Evolutionary conservation across 2,113 vertebrate genomes (phyloP).

Genomic region (Entomyzon cyanotis): DNA sequence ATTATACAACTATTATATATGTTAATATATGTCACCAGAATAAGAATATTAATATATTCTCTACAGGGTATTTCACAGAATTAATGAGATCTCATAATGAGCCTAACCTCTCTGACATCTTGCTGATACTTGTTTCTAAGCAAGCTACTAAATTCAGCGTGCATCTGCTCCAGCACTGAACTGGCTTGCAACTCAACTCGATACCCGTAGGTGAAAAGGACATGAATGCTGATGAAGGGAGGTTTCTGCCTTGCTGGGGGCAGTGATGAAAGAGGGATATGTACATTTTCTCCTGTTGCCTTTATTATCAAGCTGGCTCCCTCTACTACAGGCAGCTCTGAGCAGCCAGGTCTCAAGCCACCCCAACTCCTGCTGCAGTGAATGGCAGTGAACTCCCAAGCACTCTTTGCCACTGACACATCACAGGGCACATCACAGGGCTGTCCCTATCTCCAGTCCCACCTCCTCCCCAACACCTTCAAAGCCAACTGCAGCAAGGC

Average conservation of each 20-base stretch:
- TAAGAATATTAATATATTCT: conserved; percentile 47
- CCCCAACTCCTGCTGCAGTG: not conserved
- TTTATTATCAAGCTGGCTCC: not conserved
- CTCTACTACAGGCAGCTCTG: not conserved
- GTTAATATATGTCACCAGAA: conserved; percentile 63
- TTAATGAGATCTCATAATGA: conserved; percentile 46
- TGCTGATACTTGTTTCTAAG: conserved; percentile 22
- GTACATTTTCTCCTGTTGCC: not conserved
- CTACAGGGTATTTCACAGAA: conserved; percentile 46
- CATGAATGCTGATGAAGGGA: not conserved
- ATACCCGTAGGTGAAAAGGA: not conserved
- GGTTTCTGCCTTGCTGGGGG: not conserved
- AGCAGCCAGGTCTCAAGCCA: not conserved
- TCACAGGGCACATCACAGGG: no score
- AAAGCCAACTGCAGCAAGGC: not conserved
- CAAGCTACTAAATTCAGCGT: not conserved
- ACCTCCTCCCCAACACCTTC: not conserved
- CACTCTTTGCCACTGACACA: not conserved
- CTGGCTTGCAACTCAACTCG: not conserved
- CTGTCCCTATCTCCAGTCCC: not conserved
- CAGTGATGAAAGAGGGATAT: not conserved
- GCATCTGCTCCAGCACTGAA: not conserved
- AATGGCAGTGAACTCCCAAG: not conserved
- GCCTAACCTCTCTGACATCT: conserved; percentile 31
- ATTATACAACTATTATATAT: conserved; percentile 64